A percentile compares a stretch with the other conserved stretches of the same genome.
phyloP scores from a whole-genome alignment of 92 coral and sea anemone genomes.

The Hydrozoanthus gracilis region DNA sequence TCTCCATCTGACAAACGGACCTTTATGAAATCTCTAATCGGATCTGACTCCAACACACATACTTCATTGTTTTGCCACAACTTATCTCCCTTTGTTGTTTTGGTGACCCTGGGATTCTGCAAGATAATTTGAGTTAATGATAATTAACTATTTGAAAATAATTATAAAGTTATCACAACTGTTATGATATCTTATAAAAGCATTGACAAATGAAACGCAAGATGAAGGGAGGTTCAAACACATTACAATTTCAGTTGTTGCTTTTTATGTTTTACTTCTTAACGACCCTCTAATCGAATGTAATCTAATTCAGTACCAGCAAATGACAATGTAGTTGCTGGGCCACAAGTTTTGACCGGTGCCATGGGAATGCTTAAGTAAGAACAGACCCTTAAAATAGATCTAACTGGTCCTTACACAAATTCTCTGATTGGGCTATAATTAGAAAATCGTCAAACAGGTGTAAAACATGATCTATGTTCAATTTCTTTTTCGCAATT shows the following conservation, averaged over 20 bases:
- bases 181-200: too few species aligned
- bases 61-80: not conserved
- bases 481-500: conserved; percentile 61
- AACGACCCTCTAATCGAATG: conserved; percentile 3
- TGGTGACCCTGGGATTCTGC: conserved; percentile 20
- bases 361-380: conserved; percentile 73
- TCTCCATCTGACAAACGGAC: not conserved
- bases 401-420: conserved; percentile 26
- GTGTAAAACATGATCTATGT: conserved; percentile 53
- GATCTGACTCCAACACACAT: not conserved
- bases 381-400: conserved; percentile 50
- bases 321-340: conserved; percentile 14
- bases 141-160: not conserved
- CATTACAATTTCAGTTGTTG: too few species aligned
- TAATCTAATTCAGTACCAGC: conserved; percentile 33
- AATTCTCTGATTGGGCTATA: conserved; percentile 45
- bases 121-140: not conserved
- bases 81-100: not conserved
- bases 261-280: too few species aligned
- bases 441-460: conserved; percentile 68
- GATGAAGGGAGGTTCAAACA: too few species aligned
- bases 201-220: too few species aligned
- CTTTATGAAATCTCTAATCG: not conserved
- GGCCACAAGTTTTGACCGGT: conserved; percentile 56
- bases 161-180: too few species aligned